Conservation (phyloP, 1,140 invertebrate genomes). For the Hypothenemus hampei region DNA sequence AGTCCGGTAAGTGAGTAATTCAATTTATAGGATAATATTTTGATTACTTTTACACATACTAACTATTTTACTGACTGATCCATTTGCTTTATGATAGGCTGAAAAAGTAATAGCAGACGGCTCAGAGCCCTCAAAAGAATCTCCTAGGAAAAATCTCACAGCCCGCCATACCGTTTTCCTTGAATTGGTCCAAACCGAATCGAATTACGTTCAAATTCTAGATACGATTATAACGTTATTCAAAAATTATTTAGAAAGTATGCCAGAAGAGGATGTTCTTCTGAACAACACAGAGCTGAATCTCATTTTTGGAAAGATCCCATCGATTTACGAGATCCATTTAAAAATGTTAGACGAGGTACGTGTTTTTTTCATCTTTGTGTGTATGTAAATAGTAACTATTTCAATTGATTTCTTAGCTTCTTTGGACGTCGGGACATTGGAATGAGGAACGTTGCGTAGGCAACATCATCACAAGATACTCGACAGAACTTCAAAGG, state of each 20-base stretch:
- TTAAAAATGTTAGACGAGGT: conserved; percentile 74
- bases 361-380: conserved; percentile 6
- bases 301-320: conserved; percentile 94
- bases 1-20: conserved; percentile 57
- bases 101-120: conserved; percentile 56
- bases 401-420: conserved; percentile 3
- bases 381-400: neutral
- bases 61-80: neutral
- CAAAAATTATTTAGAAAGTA: conserved; percentile 85
- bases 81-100: neutral
- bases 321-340: conserved; percentile 90
- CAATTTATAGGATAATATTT: neutral
- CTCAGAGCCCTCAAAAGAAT: conserved; percentile 51
- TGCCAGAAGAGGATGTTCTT: conserved; percentile 69
- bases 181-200: conserved; percentile 93
- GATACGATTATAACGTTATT: conserved; percentile 91
- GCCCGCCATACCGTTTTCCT: conserved; percentile 83
- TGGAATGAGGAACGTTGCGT: conserved; percentile 74
- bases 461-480: conserved; percentile 81
- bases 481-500: conserved; percentile 75
- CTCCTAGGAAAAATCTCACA: conserved; percentile 62
- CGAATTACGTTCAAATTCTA: conserved; percentile 93
- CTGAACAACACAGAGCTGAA: conserved; percentile 89
- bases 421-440: conserved; percentile 61
- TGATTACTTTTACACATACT: neutral